Base-by-base conservation (phyloP, 2,113 vertebrate genomes). In the Oryzias woworae region DNA sequence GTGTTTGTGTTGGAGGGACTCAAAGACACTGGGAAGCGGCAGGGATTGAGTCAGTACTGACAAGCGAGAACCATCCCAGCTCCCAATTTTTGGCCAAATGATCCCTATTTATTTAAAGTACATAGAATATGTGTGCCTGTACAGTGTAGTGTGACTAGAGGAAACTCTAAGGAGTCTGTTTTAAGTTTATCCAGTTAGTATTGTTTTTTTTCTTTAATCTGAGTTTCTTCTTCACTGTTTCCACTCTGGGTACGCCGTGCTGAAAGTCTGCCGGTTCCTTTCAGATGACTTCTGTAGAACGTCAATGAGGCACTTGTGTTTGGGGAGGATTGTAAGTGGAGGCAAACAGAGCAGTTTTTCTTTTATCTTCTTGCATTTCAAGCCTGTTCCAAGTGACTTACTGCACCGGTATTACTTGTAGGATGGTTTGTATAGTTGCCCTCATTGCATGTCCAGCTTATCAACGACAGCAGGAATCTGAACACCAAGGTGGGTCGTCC, bases 41-140 rank as follows among this genome's bases (percentile, higher is more conserved):
- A 71, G 75, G 49, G 64, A 68, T 45, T 49, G 58, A 77, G 59
- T 80, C 73, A 74, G 58, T 77, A 17, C 63, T 70, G 62, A 72
- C 69, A 57, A 44, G 65, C 75, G 80, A 78, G 72, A 54, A 24
- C 72, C 42, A 75, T 73, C 81, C 82, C 80, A 85, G 75, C 57
- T 73, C 60, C 66, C 67, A 67, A 84, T 73, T 84, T 75, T 74
- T 56, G 80, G 85, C 88, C 86, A 82, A 88, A 88, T 82, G 77
- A 80, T 64, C 75, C 90, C 87, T 92, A 92, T 92, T 92, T 93
- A 93, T 93, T 92, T 92, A 77, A 85, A 89, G 90, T 88, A 88
- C 89, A 81, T 88, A 90, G 87, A 83, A 88, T 88, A 81, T 74
- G 77, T 91, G 90, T 92, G 88, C 89, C 89, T 93, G 91, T 92